phyloP scores from a whole-genome alignment of 92 coral and sea anemone genomes.

The Palythoa grandis region DNA sequence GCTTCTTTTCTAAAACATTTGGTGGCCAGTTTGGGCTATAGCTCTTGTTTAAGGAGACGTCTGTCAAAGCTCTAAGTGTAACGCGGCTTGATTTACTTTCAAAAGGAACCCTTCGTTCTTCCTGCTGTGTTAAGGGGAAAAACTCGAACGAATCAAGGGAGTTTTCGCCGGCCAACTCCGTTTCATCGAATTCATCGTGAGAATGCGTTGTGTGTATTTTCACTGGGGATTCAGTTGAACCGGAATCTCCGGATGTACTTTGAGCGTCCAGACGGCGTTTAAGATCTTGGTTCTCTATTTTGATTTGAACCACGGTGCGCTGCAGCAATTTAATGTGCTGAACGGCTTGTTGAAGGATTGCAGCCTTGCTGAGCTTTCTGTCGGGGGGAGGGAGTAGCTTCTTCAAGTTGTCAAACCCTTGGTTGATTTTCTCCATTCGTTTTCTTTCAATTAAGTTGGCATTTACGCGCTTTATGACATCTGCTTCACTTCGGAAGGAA shows the following conservation, averaged over 20 bases:
- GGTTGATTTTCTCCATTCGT: slow-evolving; percentile 87
- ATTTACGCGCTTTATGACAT: slow-evolving; percentile 70
- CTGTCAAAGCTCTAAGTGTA: too few relatives aligned
- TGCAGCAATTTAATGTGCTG: slow-evolving; percentile 84
- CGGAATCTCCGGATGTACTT: slow-evolving; percentile 3
- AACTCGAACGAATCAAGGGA: too few relatives aligned
- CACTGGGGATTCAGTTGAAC: neutral
- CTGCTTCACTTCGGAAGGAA: slow-evolving; percentile 54
- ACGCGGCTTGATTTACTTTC: too few relatives aligned
- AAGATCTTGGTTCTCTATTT: slow-evolving; percentile 58
- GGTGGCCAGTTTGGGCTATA: too few relatives aligned
- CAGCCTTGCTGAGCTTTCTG: slow-evolving; percentile 84
- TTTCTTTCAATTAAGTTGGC: slow-evolving; percentile 88
- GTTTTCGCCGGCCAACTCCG: neutral
- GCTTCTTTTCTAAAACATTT: too few relatives aligned
- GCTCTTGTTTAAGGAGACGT: too few relatives aligned
- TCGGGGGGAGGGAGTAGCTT: slow-evolving; percentile 86
- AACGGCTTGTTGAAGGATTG: slow-evolving; percentile 84
- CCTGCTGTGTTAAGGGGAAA: too few relatives aligned
- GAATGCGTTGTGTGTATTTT: neutral
- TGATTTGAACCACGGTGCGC: slow-evolving; percentile 75
- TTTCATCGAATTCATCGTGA: slow-evolving; percentile 6
- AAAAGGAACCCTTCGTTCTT: too few relatives aligned
- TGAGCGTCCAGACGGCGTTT: slow-evolving; percentile 6
- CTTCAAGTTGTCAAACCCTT: slow-evolving; percentile 78